Evolutionary conservation across 2,888 invertebrate species (phyloP).

Genomic region (Pandemis heparana): DNA sequence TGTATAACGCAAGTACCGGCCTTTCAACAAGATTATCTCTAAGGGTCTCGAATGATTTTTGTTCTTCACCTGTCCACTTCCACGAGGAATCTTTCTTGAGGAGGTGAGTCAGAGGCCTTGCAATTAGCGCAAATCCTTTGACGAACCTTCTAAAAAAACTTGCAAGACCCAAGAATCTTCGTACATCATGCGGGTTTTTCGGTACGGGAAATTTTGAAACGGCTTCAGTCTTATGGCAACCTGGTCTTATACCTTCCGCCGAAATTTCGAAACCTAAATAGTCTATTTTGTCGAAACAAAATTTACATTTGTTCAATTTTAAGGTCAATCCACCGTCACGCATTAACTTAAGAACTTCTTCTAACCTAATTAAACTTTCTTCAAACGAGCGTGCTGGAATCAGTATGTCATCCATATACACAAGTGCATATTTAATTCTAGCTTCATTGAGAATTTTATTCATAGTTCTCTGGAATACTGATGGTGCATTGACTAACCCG

Average conservation of each 20-base stretch:
- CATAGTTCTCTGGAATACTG: constrained; percentile 60
- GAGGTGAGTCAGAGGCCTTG: constrained; percentile 45
- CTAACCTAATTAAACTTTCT: constrained; percentile 36
- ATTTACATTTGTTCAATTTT: constrained; percentile 48
- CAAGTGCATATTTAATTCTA: constrained; percentile 40
- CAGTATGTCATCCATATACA: constrained; percentile 46
- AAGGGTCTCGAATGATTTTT: constrained; percentile 45
- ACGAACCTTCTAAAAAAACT: constrained; percentile 44
- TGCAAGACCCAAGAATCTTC: constrained; percentile 41
- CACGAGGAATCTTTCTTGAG: constrained; percentile 45
- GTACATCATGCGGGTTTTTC: constrained; percentile 37
- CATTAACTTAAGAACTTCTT: constrained; percentile 45
- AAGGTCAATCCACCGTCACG: constrained; percentile 46
- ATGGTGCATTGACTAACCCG: constrained; percentile 62
- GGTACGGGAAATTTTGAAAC: constrained; percentile 31
- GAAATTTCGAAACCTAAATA: constrained; percentile 49
- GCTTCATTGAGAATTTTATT: constrained; percentile 48
- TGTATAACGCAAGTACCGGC: constrained; percentile 51
- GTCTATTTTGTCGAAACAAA: constrained; percentile 37
- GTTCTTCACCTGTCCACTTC: constrained; percentile 45
- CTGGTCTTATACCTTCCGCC: constrained; percentile 46
- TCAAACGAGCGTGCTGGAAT: constrained; percentile 39
- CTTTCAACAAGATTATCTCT: constrained; percentile 46
- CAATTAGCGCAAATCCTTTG: constrained; percentile 41
- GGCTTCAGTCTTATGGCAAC: constrained; percentile 36